phyloP scores from a whole-genome alignment of 2,888 invertebrate species.

The Oligia latruncula region DNA sequence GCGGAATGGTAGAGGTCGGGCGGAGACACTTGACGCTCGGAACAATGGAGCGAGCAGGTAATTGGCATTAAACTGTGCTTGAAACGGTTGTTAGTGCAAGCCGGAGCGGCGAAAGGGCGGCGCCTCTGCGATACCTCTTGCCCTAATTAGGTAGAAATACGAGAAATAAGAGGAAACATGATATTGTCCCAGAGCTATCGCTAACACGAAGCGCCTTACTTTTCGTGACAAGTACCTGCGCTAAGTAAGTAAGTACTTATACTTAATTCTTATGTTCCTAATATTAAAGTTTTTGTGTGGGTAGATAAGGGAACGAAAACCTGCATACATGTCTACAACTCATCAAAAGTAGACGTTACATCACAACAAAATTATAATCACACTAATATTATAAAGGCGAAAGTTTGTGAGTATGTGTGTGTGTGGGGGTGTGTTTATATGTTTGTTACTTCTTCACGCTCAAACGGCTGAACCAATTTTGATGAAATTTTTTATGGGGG shows the following conservation, averaged over 20 bases:
- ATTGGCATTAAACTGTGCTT: conserved; percentile 84
- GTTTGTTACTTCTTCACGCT: no score
- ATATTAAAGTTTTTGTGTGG: neutral
- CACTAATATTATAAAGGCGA: no score
- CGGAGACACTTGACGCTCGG: conserved; percentile 78
- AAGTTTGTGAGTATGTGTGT: no score
- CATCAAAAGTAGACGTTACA: conserved; percentile 5
- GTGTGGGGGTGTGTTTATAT: no score
- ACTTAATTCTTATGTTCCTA: neutral
- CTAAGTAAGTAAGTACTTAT: neutral
- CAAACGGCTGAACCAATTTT: no score
- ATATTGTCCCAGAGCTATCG: conserved; percentile 59
- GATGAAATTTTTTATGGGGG: no score
- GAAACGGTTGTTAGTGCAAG: conserved; percentile 79
- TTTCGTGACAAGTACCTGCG: conserved; percentile 23
- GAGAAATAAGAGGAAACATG: conserved; percentile 73
- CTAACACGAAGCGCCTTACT: conserved; percentile 41
- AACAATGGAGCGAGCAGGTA: conserved; percentile 82
- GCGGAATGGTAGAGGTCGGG: conserved; percentile 60
- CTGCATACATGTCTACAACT: neutral
- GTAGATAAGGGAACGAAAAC: neutral
- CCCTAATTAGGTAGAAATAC: conserved; percentile 83
- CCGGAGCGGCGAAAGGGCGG: conserved; percentile 69
- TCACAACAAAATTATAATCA: conserved; percentile 7
- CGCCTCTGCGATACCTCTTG: conserved; percentile 65